phyloP scores from a whole-genome alignment of 2,797 vertebrate species.

The Sylvilagus floridanus region DNA sequence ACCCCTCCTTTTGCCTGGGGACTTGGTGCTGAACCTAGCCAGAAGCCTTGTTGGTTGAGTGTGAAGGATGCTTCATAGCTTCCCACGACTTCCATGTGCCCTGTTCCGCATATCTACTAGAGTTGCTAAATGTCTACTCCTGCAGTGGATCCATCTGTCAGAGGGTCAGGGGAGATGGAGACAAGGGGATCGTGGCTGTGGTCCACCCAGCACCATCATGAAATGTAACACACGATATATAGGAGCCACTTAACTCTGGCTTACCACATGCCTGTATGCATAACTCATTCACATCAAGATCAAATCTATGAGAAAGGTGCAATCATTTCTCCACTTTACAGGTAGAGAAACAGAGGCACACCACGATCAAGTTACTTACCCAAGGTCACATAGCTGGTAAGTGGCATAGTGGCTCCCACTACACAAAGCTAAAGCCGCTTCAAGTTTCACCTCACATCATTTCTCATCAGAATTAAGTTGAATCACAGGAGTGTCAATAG shows the following conservation, averaged over 20 bases:
- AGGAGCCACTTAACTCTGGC: background rate
- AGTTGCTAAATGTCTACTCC: background rate
- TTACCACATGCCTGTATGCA: background rate
- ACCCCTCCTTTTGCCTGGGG: background rate
- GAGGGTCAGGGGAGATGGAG: background rate
- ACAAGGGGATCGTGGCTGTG: background rate
- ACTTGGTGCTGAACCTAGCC: background rate
- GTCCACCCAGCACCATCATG: background rate
- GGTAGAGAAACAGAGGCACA: constrained; percentile 28
- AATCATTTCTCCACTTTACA: constrained; percentile 24
- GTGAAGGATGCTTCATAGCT: background rate
- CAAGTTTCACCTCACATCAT: background rate
- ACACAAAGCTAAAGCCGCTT: background rate
- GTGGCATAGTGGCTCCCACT: background rate
- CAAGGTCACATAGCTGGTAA: background rate
- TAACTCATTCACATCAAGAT: constrained; percentile 7
- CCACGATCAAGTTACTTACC: background rate
- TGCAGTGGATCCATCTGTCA: background rate
- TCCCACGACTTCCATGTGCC: background rate
- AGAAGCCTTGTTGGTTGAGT: background rate
- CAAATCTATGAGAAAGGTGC: background rate
- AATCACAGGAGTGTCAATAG: background rate
- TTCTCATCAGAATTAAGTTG: constrained; percentile 1
- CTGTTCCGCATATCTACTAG: background rate
- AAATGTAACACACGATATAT: background rate